Conservation (phyloP, 2,888 invertebrate species). For the Oeneis ivallda region DNA sequence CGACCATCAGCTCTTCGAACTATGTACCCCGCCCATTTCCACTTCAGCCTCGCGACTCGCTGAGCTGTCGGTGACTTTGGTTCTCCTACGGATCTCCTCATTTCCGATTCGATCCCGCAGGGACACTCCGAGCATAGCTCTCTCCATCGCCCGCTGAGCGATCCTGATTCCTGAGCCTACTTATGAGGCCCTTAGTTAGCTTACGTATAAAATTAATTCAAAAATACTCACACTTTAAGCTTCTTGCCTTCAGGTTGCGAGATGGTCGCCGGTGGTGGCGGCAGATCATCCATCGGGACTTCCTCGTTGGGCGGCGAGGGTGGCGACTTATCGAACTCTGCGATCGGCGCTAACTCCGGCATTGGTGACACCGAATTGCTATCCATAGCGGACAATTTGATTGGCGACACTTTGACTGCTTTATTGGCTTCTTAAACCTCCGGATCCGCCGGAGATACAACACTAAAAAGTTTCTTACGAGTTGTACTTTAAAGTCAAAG, state of each 20-base stretch:
- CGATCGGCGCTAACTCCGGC: conserved; percentile 86
- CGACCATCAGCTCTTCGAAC: no score
- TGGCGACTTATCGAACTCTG: conserved; percentile 86
- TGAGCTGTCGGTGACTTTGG: no score
- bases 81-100: no score
- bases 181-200: no score
- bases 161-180: no score
- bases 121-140: no score
- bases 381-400: conserved; percentile 83
- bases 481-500: conserved; percentile 13
- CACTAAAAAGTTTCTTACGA: conserved; percentile 13
- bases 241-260: conserved; percentile 77
- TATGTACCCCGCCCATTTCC: no score
- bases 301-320: conserved; percentile 84
- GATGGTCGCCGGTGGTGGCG: conserved; percentile 83
- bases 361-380: conserved; percentile 86
- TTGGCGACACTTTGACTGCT: conserved; percentile 80
- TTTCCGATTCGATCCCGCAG: no score
- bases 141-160: no score
- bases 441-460: conserved; percentile 54
- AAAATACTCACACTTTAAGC: conserved; percentile 70
- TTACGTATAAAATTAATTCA: background rate
- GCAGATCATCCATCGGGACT: conserved; percentile 84
- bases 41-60: no score
- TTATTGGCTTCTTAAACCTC: conserved; percentile 53